Conservation (phyloP, 2,113 vertebrate genomes). For the Grallaria varia region DNA sequence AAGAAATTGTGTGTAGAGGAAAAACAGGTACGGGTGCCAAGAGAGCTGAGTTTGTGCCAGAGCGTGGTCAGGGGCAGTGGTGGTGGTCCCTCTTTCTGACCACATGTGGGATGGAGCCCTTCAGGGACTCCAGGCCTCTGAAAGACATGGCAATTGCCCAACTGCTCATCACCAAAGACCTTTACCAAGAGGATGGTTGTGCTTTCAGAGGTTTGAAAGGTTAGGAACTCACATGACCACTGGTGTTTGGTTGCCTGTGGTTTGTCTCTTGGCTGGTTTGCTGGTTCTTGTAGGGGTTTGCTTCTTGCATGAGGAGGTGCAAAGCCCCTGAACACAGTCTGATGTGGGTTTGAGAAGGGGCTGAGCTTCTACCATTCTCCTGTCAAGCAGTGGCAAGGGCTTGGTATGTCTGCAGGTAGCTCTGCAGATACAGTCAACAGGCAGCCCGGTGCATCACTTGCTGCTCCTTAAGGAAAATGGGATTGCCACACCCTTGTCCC, state of each 20-base stretch:
- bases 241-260: not conserved
- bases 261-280: not conserved
- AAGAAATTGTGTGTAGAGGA: not conserved
- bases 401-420: not conserved
- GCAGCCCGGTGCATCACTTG: not conserved
- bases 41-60: not conserved
- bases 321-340: not conserved
- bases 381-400: not conserved
- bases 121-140: not conserved
- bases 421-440: not conserved
- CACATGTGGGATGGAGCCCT: fast-evolving
- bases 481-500: not conserved
- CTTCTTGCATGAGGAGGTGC: not conserved
- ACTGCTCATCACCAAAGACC: not conserved
- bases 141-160: not conserved
- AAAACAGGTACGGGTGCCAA: conserved; percentile 9
- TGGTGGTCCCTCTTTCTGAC: not conserved
- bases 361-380: not conserved
- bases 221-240: fast-evolving
- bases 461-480: not conserved
- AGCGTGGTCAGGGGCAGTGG: not conserved
- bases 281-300: not conserved
- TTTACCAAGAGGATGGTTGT: not conserved
- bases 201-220: not conserved
- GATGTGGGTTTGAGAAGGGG: not conserved